These are phyloP conservation scores for Chelon auratus DNA, from an alignment of 2,797 vertebrate genomes.

Conservation along the genomic window DNA sequence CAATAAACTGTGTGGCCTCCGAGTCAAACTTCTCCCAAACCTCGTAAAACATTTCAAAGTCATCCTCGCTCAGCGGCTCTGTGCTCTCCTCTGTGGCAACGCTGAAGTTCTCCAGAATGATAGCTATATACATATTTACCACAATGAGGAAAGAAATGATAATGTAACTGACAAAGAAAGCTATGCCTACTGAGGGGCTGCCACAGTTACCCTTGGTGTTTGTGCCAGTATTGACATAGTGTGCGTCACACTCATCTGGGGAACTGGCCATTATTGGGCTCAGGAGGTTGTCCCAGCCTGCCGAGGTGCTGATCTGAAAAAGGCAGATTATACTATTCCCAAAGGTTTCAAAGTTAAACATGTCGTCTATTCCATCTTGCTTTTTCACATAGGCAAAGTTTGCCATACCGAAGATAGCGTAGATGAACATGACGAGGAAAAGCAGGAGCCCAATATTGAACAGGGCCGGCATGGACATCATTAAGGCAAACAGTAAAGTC, in stretches of 20 bases:
- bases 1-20: constrained; percentile 97
- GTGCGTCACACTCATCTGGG: constrained; percentile 89
- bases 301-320: constrained; percentile 98
- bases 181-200: constrained; percentile 93
- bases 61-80: constrained; percentile 96
- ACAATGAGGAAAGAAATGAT: constrained; percentile 99
- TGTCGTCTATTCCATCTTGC: constrained; percentile 93
- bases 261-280: constrained; percentile 95
- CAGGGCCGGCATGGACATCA: constrained; percentile 98
- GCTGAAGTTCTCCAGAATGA: constrained; percentile 99
- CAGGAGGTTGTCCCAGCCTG: constrained; percentile 97
- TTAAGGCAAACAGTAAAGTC: constrained; percentile 98
- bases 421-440: constrained; percentile 99
- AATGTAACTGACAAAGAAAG: constrained; percentile 98
- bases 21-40: constrained; percentile 98
- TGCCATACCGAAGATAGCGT: constrained; percentile 98
- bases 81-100: constrained; percentile 99
- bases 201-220: constrained; percentile 93
- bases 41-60: constrained; percentile 99
- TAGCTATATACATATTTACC: constrained; percentile 99
- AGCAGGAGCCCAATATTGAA: constrained; percentile 98
- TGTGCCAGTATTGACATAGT: constrained; percentile 89
- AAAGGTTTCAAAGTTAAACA: constrained; percentile 99
- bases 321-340: constrained; percentile 98
- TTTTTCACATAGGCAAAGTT: constrained; percentile 98